Evolutionary conservation across 2,113 vertebrate genomes (phyloP).

Genomic region (Petrocephalus zakoni): DNA sequence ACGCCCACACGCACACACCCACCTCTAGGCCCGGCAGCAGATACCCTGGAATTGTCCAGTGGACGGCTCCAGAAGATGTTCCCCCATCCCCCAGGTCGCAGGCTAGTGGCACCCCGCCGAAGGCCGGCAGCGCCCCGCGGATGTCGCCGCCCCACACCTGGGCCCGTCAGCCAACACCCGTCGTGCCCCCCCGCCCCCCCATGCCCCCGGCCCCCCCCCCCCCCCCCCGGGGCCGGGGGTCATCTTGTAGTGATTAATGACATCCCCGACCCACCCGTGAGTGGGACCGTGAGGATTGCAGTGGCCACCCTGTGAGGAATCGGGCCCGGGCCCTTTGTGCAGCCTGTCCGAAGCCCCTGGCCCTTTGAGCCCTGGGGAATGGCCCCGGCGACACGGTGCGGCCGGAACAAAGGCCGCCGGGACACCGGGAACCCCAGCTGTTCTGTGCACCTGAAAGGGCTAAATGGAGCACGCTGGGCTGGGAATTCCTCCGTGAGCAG

Average conservation of each 20-base stretch:
- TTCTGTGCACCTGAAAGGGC: slow-evolving; percentile 53
- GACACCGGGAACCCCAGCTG: slow-evolving; percentile 45
- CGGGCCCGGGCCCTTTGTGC: slow-evolving; percentile 75
- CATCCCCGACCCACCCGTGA: slow-evolving; percentile 33
- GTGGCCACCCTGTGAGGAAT: slow-evolving; percentile 67
- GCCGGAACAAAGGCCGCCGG: slow-evolving; percentile 74
- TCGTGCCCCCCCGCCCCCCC: too few species aligned
- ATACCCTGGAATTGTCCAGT: too few species aligned
- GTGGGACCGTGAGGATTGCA: slow-evolving; percentile 62
- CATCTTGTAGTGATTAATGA: slow-evolving; percentile 78
- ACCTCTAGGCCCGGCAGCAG: too few species aligned
- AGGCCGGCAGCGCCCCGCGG: too few species aligned
- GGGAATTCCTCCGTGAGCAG: slow-evolving; percentile 60
- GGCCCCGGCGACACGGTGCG: slow-evolving; percentile 69
- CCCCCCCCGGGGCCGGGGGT: too few species aligned
- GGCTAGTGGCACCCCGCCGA: too few species aligned
- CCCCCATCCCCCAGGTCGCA: too few species aligned
- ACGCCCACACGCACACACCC: too few species aligned
- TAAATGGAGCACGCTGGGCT: slow-evolving; percentile 71
- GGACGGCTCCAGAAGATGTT: too few species aligned
- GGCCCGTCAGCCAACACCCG: too few species aligned
- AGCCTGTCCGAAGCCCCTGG: slow-evolving; percentile 62
- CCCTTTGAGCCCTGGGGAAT: slow-evolving; percentile 76
- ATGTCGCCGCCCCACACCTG: too few species aligned
- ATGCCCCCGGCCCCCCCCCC: too few species aligned